Evolutionary conservation across 1,140 invertebrate species (phyloP).

Genomic region (Drosophila orosa): DNA sequence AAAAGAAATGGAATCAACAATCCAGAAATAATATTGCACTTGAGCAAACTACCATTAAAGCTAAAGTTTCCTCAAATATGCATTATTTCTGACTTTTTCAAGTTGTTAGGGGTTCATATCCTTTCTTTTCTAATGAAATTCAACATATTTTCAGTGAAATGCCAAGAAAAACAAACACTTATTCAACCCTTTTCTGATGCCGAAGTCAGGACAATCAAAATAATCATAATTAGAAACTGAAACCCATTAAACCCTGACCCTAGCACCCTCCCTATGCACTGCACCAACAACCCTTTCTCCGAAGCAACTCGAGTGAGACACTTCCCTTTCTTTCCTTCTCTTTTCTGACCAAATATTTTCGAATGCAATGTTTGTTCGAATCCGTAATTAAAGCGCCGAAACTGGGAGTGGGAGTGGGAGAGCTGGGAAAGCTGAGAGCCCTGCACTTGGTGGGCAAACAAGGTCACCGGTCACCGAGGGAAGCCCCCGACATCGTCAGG

Average conservation of each 20-base stretch:
- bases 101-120: neutral
- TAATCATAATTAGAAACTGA: conserved; percentile 58
- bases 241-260: conserved; percentile 31
- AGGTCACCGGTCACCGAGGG: conserved; percentile 31
- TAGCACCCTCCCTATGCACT: neutral
- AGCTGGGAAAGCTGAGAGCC: conserved; percentile 26
- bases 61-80: neutral
- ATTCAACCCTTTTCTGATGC: conserved; percentile 4
- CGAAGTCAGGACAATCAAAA: conserved; percentile 47
- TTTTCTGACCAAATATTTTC: conserved; percentile 45
- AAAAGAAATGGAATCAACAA: neutral
- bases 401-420: conserved; percentile 21
- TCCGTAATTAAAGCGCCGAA: conserved; percentile 72
- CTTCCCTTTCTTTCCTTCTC: neutral
- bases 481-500: neutral
- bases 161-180: conserved; percentile 1
- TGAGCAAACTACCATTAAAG: neutral
- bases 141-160: conserved; percentile 5
- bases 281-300: conserved; percentile 11
- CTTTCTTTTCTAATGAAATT: conserved; percentile 5
- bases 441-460: conserved; percentile 52
- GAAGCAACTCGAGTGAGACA: conserved; percentile 5
- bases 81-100: too few species aligned
- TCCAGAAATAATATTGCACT: neutral
- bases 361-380: conserved; percentile 63